A percentile compares a stretch with the other conserved stretches of the same genome.
These are phyloP conservation scores for Meiosimyza platycephala DNA, from an alignment of 2,888 invertebrate species.

Conservation along the genomic window DNA sequence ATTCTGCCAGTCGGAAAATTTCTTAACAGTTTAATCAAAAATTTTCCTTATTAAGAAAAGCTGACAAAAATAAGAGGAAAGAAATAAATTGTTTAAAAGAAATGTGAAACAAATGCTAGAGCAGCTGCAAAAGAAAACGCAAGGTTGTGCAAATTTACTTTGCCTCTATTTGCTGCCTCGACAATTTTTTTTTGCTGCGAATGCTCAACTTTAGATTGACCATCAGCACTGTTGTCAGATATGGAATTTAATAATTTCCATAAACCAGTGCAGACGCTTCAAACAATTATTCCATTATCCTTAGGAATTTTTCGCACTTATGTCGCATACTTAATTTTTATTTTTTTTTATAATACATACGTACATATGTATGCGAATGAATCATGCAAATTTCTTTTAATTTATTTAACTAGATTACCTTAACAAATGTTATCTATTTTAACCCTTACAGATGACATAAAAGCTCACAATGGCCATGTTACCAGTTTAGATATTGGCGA, in stretches of 20 bases:
- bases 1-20: background rate
- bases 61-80: constrained; percentile 13
- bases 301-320: constrained; percentile 21
- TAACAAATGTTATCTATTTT: background rate
- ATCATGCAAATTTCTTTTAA: background rate
- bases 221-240: background rate
- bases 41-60: constrained; percentile 17
- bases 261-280: constrained; percentile 1
- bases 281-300: constrained; percentile 10
- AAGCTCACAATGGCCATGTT: constrained; percentile 66
- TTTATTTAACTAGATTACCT: background rate
- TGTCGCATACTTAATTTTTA: background rate
- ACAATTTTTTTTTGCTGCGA: background rate
- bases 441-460: constrained; percentile 64
- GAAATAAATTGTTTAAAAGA: constrained; percentile 14
- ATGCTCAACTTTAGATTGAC: background rate
- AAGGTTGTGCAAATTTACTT: constrained; percentile 46
- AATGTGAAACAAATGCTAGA: background rate
- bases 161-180: constrained; percentile 13
- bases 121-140: constrained; percentile 14
- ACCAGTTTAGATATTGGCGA: constrained; percentile 67
- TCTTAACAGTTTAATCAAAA: constrained; percentile 12
- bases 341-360: constrained; percentile 11
- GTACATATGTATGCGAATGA: background rate
- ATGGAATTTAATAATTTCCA: background rate